Evolutionary conservation across 1,140 invertebrate species (phyloP).

Genomic region (Hetaerina americana): DNA sequence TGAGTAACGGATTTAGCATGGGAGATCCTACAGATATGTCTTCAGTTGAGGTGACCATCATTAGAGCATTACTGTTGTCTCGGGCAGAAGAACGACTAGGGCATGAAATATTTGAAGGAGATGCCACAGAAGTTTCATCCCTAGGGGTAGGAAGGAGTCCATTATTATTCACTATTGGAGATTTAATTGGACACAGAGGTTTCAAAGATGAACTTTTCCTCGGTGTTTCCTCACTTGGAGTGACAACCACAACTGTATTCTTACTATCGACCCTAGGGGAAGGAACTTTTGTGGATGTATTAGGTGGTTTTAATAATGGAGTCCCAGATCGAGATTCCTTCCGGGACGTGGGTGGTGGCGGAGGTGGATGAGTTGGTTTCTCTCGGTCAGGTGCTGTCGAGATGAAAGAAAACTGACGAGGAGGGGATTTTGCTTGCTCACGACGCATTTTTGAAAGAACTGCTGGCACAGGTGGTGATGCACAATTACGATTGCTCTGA

Average conservation of each 20-base stretch:
- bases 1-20: background rate
- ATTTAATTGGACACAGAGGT: background rate
- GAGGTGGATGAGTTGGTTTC: background rate
- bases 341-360: background rate
- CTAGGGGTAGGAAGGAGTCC: background rate
- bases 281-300: background rate
- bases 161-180: background rate
- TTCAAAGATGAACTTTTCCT: background rate
- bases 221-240: background rate
- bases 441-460: background rate
- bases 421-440: background rate
- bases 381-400: background rate
- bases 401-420: background rate
- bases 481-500: background rate
- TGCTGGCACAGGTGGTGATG: background rate
- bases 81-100: background rate
- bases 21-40: background rate
- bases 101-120: background rate
- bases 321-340: background rate
- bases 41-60: background rate
- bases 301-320: background rate
- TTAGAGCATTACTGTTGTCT: background rate
- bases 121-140: too few relatives aligned
- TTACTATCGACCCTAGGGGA: background rate
- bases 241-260: background rate